These are phyloP conservation scores for Phoenicopterus ruber DNA, from an alignment of 2,113 vertebrate genomes.

Conservation along the genomic window DNA sequence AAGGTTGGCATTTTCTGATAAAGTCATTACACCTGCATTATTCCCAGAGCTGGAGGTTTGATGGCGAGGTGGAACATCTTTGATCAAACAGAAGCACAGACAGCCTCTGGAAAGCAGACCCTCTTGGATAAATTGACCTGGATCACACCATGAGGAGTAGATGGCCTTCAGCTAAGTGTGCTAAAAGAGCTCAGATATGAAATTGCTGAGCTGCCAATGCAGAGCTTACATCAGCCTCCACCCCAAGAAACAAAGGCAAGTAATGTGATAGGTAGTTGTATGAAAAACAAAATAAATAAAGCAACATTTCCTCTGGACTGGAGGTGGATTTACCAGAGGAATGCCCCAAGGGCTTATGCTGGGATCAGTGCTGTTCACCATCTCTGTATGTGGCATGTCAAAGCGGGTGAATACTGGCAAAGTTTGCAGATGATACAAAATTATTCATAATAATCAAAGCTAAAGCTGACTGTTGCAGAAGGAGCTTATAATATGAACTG, in stretches of 20 bases:
- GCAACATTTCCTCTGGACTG: background rate
- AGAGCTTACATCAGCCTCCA: background rate
- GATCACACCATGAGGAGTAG: background rate
- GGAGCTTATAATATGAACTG: constrained; percentile 18
- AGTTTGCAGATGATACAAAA: constrained; percentile 18
- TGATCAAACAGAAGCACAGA: background rate
- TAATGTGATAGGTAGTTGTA: background rate
- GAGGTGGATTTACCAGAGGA: background rate
- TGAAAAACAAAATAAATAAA: background rate
- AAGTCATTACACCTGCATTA: background rate
- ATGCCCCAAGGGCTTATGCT: background rate
- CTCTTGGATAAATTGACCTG: background rate
- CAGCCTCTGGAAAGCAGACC: background rate
- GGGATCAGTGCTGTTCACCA: background rate
- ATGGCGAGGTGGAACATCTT: background rate
- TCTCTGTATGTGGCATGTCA: background rate
- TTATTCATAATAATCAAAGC: constrained; percentile 31
- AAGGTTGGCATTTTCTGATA: background rate
- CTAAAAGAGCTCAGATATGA: background rate
- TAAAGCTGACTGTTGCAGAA: constrained; percentile 48
- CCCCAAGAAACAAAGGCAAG: background rate
- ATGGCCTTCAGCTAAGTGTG: background rate
- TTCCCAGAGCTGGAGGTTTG: background rate
- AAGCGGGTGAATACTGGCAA: background rate
- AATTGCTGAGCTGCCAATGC: background rate